phyloP scores from a whole-genome alignment of 2,888 invertebrate genomes.

The Calephelis perditalis region DNA sequence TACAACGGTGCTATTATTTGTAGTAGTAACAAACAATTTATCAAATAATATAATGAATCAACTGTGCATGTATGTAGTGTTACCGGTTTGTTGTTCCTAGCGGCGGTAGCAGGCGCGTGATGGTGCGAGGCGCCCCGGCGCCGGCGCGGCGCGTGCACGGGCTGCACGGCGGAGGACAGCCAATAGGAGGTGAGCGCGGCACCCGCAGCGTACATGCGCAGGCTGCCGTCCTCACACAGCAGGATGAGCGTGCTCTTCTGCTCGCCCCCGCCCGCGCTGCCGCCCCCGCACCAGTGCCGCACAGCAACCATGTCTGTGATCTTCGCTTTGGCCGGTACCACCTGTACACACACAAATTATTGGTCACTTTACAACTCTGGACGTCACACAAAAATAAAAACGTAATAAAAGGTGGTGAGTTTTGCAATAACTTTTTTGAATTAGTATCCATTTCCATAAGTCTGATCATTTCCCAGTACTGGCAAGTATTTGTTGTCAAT shows the following conservation, averaged over 20 bases:
- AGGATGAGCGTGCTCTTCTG: constrained; percentile 93
- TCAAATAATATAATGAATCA: no score
- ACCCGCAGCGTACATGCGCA: constrained; percentile 95
- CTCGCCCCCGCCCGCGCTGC: constrained; percentile 84
- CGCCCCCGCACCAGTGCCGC: constrained; percentile 88
- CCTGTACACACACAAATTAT: constrained; percentile 36
- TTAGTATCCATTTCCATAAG: no score
- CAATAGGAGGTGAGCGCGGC: constrained; percentile 86
- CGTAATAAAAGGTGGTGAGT: no score
- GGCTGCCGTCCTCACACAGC: constrained; percentile 96
- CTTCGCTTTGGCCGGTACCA: constrained; percentile 93
- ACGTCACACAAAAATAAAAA: no score
- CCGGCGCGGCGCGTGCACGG: constrained; percentile 60
- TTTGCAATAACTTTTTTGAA: no score
- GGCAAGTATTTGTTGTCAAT: no score
- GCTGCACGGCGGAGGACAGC: constrained; percentile 79
- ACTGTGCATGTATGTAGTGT: no score
- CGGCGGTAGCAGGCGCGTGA: constrained; percentile 57
- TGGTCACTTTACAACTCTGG: no score
- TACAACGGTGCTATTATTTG: no score
- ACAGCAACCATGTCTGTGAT: constrained; percentile 98
- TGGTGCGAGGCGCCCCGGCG: constrained; percentile 40
- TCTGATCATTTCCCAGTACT: no score
- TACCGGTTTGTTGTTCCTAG: constrained; percentile 32
- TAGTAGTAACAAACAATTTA: no score